Conservation (phyloP, 2,888 invertebrate genomes). For the Taenaris catops region DNA sequence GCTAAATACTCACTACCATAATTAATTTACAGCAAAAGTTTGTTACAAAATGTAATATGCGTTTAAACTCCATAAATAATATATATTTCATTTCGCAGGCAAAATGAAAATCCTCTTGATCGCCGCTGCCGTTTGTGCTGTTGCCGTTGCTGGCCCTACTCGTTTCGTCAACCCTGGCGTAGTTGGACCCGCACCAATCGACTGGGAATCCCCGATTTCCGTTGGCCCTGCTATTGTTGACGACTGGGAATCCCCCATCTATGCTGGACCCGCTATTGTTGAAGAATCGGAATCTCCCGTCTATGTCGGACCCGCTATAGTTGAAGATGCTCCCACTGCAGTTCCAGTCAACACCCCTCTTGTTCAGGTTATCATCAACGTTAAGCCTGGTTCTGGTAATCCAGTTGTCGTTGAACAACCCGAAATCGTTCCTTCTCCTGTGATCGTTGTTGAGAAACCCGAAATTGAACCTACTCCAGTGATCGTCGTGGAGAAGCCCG, state of each 20-base stretch:
- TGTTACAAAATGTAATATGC: too few species aligned
- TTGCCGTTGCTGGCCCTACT: conserved; percentile 23
- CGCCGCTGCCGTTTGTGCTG: conserved; percentile 23
- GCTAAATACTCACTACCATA: too few species aligned
- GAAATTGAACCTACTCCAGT: conserved; percentile 4
- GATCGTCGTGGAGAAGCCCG: conserved; percentile 6
- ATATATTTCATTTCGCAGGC: too few species aligned
- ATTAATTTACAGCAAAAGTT: too few species aligned
- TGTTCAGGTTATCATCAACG: conserved; percentile 11
- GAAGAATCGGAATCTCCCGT: conserved; percentile 23
- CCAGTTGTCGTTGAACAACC: conserved; percentile 5
- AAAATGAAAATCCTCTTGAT: conserved; percentile 22
- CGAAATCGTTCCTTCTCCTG: conserved; percentile 17
- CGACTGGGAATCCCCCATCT: conserved; percentile 15
- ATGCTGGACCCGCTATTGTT: conserved; percentile 26
- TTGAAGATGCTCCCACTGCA: conserved; percentile 21
- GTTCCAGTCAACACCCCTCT: conserved; percentile 6
- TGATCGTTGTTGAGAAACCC: conserved; percentile 13
- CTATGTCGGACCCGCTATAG: conserved; percentile 27
- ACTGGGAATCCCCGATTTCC: conserved; percentile 33
- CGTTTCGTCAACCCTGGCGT: conserved; percentile 13
- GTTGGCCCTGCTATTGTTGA: neutral
- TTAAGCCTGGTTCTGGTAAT: conserved; percentile 4
- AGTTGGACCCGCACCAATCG: conserved; percentile 21
- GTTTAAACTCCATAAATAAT: too few species aligned